These are phyloP conservation scores for Cosmia pyralina DNA, from an alignment of 2,888 invertebrate genomes.

Conservation along the genomic window DNA sequence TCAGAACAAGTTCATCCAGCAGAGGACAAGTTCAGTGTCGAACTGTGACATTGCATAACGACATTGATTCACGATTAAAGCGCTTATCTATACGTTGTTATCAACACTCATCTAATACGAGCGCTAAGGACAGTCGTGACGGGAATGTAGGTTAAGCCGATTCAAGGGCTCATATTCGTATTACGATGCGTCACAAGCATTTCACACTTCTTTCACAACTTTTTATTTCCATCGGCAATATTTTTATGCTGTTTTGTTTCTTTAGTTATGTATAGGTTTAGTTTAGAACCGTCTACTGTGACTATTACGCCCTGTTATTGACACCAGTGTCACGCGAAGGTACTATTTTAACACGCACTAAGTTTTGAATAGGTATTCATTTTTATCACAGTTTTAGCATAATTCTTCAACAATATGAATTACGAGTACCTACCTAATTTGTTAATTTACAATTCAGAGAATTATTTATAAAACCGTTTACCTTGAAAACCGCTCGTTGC, in stretches of 20 bases:
- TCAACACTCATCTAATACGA: slow-evolving; percentile 67
- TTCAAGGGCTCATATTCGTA: slow-evolving; percentile 42
- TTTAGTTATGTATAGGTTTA: neutral
- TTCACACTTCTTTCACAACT: slow-evolving; percentile 42
- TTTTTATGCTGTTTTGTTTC: neutral
- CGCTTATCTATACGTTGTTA: slow-evolving; percentile 72
- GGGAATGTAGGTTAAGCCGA: slow-evolving; percentile 49
- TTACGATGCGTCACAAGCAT: slow-evolving; percentile 33
- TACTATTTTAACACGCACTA: slow-evolving; percentile 35
- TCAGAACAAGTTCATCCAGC: slow-evolving; percentile 42
- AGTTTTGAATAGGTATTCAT: slow-evolving; percentile 49
- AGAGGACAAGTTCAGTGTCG: slow-evolving; percentile 73
- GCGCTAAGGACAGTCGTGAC: slow-evolving; percentile 66
- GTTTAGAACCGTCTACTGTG: neutral
- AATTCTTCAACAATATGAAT: slow-evolving; percentile 73
- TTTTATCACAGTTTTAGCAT: slow-evolving; percentile 58
- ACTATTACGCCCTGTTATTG: neutral
- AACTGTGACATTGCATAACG: slow-evolving; percentile 65
- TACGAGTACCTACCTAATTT: slow-evolving; percentile 72
- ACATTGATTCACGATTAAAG: slow-evolving; percentile 71
- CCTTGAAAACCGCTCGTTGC: slow-evolving; percentile 84
- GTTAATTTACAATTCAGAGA: slow-evolving; percentile 79
- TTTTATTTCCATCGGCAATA: slow-evolving; percentile 11
- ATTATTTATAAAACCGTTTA: slow-evolving; percentile 81
- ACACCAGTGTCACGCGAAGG: slow-evolving; percentile 2